These are phyloP conservation scores for Ctenomys sociabilis DNA, from an alignment of 2,113 vertebrate genomes.

Conservation along the genomic window DNA sequence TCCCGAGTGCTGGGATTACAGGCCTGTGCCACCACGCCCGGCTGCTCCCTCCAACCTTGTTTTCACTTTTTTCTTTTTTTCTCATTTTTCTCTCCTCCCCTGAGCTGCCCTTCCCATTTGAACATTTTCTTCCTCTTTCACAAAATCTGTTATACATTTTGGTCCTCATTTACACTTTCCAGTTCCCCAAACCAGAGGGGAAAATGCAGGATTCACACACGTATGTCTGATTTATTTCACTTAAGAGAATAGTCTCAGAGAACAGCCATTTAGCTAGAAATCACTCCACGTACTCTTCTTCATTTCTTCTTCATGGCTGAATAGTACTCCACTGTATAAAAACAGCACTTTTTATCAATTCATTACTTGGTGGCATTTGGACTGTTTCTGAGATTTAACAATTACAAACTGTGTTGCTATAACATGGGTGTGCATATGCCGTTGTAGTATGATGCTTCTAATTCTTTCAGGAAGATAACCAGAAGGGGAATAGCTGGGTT, in stretches of 20 bases:
- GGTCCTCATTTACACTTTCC: not conserved
- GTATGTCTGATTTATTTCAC: not conserved
- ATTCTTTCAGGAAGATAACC: not conserved
- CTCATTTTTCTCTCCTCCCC: not conserved
- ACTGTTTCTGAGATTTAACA: not conserved
- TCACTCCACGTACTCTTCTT: not conserved
- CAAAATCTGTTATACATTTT: not conserved
- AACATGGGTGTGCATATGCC: not conserved
- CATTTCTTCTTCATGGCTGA: not conserved
- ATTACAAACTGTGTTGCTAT: not conserved
- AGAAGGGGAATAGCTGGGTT: not conserved
- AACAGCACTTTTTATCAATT: not conserved
- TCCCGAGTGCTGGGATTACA: no score
- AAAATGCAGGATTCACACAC: not conserved
- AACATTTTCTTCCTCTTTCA: not conserved
- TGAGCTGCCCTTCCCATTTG: not conserved
- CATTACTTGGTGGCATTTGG: not conserved
- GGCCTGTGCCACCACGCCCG: no score
- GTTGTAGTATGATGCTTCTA: not conserved
- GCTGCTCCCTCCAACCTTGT: not conserved
- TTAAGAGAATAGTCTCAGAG: not conserved
- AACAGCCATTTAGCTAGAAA: not conserved
- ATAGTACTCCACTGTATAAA: not conserved
- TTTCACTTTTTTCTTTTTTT: not conserved
- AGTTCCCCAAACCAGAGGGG: not conserved